Percentiles rank a stretch among this genome's conserved stretches.
Conservation (phyloP, 2,113 vertebrate species). For the Terrapene triunguis region DNA sequence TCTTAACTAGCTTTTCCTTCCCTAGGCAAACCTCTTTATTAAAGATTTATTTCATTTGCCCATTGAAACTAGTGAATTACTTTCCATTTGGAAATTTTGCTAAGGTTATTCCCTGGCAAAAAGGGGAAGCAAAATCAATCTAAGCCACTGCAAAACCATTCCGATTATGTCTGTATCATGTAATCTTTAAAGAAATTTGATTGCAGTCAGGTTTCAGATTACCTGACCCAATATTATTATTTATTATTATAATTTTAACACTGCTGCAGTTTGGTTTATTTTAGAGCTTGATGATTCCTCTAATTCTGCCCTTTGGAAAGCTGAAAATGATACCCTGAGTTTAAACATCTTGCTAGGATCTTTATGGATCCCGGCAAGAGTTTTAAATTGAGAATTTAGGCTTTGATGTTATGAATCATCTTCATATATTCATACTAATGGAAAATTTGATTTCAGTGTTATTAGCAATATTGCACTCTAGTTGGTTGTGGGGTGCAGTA, state of each 20-base stretch:
- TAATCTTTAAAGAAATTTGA: constrained; percentile 61
- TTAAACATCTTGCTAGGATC: not conserved
- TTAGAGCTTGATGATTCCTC: not conserved
- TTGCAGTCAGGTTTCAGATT: constrained; percentile 32
- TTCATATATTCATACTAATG: not conserved
- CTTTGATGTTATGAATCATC: not conserved
- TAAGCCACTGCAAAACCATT: not conserved
- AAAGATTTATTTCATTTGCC: constrained; percentile 65
- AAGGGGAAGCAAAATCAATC: constrained; percentile 40
- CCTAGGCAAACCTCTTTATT: constrained; percentile 58
- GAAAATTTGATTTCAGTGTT: not conserved
- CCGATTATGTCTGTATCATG: not conserved
- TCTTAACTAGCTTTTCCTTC: constrained; percentile 37
- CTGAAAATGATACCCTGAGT: not conserved
- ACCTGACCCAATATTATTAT: not conserved
- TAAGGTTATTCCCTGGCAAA: constrained; percentile 40
- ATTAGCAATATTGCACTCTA: not conserved
- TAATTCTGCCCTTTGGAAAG: not conserved
- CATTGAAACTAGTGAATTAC: constrained; percentile 53
- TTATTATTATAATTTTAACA: not conserved
- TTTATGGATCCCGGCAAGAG: not conserved
- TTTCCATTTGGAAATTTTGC: constrained; percentile 57
- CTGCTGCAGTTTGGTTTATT: constrained; percentile 24
- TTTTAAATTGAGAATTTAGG: too few species aligned
- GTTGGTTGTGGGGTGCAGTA: not conserved